Percentiles rank a stretch among this genome's conserved stretches.
These are phyloP conservation scores for Dasyprocta punctata DNA, from an alignment of 2,113 vertebrate genomes.

Conservation along the genomic window DNA sequence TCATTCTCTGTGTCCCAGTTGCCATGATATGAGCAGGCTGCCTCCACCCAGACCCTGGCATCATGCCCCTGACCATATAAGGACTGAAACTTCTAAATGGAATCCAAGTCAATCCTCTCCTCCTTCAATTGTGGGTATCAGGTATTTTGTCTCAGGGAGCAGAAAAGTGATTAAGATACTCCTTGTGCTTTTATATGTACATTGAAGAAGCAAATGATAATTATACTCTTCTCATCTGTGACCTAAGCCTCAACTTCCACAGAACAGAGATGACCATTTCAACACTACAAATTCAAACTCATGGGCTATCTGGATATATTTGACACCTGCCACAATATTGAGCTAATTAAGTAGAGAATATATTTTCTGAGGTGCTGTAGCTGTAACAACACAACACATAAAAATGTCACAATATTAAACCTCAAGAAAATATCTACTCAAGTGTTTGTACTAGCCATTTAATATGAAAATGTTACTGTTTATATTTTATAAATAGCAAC, in stretches of 20 bases:
- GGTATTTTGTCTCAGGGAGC: not conserved
- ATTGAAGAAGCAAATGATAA: not conserved
- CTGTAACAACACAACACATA: not conserved
- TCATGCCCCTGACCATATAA: not conserved
- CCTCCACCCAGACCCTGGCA: not conserved
- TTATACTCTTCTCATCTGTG: not conserved
- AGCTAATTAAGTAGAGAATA: not conserved
- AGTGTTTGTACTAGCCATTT: conserved; percentile 5
- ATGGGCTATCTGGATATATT: not conserved
- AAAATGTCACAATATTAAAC: conserved; percentile 45
- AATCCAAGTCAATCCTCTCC: not conserved
- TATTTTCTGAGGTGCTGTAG: too few species aligned
- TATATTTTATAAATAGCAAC: conserved; percentile 23
- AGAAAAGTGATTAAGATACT: not conserved
- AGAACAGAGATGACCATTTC: not conserved
- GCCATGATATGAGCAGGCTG: not conserved
- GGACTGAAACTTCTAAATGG: not conserved
- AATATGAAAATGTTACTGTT: not conserved
- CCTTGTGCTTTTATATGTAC: not conserved
- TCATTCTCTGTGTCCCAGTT: too few species aligned
- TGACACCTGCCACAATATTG: not conserved
- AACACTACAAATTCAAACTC: conserved; percentile 37
- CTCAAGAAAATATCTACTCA: conserved; percentile 47
- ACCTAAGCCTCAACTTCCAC: not conserved
- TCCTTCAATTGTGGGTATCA: not conserved